A percentile compares a stretch with the other conserved stretches of the same genome.
Evolutionary conservation across 2,888 invertebrate genomes (phyloP).

Genomic region (Patella ulyssiponensis): DNA sequence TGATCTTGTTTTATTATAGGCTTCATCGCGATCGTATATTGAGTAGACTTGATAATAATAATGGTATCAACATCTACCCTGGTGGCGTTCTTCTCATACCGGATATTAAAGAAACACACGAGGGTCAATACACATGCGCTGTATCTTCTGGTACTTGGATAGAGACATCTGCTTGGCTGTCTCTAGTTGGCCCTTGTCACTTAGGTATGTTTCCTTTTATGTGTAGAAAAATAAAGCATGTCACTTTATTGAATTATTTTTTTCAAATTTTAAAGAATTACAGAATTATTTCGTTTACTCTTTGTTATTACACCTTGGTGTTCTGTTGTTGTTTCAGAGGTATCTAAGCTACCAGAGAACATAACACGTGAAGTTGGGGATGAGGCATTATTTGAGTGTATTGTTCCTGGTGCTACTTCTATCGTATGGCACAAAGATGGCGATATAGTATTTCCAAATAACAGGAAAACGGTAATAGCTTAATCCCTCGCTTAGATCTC

Average conservation of each 20-base stretch:
- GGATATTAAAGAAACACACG: slow-evolving; percentile 39
- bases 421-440: slow-evolving; percentile 45
- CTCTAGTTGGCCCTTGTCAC: slow-evolving; percentile 41
- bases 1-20: slow-evolving; percentile 20
- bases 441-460: slow-evolving; percentile 33
- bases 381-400: slow-evolving; percentile 39
- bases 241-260: too few species aligned
- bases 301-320: too few species aligned
- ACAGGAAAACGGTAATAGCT: slow-evolving; percentile 36
- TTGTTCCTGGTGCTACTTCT: slow-evolving; percentile 40
- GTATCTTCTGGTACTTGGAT: slow-evolving; percentile 37
- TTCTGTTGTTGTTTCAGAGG: slow-evolving; percentile 23
- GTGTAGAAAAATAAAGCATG: too few species aligned
- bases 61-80: slow-evolving; percentile 41
- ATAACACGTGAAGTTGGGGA: slow-evolving; percentile 38
- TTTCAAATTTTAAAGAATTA: too few species aligned
- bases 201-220: slow-evolving; percentile 33
- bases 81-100: slow-evolving; percentile 43
- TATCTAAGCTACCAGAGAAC: slow-evolving; percentile 38
- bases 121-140: slow-evolving; percentile 49
- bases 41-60: slow-evolving; percentile 33
- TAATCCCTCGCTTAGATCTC: neutral
- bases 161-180: slow-evolving; percentile 39
- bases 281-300: too few species aligned
- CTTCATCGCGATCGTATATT: slow-evolving; percentile 40